A percentile compares a stretch with the other conserved stretches of the same genome.
Conservation (phyloP, 2,797 vertebrate genomes). For the Botia kubotai region DNA sequence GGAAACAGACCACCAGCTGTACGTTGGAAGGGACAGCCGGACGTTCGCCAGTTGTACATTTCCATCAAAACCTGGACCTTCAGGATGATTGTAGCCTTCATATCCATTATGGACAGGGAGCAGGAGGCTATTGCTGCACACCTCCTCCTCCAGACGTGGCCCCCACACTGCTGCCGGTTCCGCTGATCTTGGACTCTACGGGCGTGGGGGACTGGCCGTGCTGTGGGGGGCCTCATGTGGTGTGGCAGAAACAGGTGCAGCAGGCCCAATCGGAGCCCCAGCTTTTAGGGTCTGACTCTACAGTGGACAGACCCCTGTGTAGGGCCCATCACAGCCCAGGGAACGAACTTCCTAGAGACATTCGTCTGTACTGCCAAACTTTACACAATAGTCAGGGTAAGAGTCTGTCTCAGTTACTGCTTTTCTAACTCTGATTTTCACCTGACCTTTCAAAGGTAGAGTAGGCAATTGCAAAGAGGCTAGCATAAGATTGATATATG, state of each 20-base stretch:
- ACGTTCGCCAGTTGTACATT: conserved; percentile 71
- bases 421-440: too few species aligned
- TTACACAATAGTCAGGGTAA: conserved; percentile 87
- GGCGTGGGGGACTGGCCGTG: conserved; percentile 78
- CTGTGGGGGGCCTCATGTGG: conserved; percentile 75
- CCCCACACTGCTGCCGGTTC: conserved; percentile 80
- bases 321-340: conserved; percentile 70
- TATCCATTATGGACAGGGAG: conserved; percentile 76
- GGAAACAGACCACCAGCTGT: conserved; percentile 73
- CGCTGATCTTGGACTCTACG: conserved; percentile 81
- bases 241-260: conserved; percentile 86
- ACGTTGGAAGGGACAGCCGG: conserved; percentile 69
- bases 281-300: conserved; percentile 74
- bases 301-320: conserved; percentile 70
- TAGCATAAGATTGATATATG: too few species aligned
- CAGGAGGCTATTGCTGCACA: conserved; percentile 77
- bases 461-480: too few species aligned
- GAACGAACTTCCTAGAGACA: conserved; percentile 70
- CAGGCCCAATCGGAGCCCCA: conserved; percentile 79
- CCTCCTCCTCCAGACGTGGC: conserved; percentile 77
- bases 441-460: too few species aligned
- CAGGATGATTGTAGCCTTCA: conserved; percentile 79
- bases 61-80: conserved; percentile 80
- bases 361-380: conserved; percentile 84
- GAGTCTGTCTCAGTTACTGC: conserved; percentile 58